phyloP scores from a whole-genome alignment of 2,113 vertebrate genomes.

The Microcebus ravelobensis region DNA sequence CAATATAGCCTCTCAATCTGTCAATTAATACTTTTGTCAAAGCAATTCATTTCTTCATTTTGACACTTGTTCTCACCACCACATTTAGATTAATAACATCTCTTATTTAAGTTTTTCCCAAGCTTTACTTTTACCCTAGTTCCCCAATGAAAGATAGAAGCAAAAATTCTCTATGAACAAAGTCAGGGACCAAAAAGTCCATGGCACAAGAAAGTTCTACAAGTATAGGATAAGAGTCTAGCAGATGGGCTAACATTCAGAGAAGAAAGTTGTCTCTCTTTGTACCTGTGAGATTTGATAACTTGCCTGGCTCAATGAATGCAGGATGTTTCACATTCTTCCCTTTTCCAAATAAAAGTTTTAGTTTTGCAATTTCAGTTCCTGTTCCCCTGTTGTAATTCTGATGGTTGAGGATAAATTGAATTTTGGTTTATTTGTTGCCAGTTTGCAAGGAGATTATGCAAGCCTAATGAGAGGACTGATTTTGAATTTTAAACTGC shows the following conservation, averaged over 20 bases:
- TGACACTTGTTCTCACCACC: neutral
- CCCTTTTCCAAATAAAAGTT: neutral
- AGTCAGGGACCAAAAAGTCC: neutral
- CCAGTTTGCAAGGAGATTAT: neutral
- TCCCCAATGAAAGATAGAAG: neutral
- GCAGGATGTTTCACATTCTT: neutral
- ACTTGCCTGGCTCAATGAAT: neutral
- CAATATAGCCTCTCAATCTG: neutral
- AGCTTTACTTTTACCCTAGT: neutral
- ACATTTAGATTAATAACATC: neutral
- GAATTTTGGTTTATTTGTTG: neutral
- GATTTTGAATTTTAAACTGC: neutral
- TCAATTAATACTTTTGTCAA: neutral
- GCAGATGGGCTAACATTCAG: rapidly evolving
- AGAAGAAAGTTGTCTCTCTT: neutral
- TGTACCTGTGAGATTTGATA: neutral
- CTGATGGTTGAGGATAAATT: neutral
- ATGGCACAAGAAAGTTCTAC: neutral
- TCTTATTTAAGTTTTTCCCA: neutral
- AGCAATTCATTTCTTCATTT: neutral
- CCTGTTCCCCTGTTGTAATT: neutral
- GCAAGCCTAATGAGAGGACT: neutral
- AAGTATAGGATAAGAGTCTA: too few species aligned
- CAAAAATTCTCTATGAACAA: neutral
- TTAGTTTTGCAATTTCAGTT: neutral